Evolutionary conservation across 2,113 vertebrate species (phyloP).

Genomic region (Ammospiza nelsoni): DNA sequence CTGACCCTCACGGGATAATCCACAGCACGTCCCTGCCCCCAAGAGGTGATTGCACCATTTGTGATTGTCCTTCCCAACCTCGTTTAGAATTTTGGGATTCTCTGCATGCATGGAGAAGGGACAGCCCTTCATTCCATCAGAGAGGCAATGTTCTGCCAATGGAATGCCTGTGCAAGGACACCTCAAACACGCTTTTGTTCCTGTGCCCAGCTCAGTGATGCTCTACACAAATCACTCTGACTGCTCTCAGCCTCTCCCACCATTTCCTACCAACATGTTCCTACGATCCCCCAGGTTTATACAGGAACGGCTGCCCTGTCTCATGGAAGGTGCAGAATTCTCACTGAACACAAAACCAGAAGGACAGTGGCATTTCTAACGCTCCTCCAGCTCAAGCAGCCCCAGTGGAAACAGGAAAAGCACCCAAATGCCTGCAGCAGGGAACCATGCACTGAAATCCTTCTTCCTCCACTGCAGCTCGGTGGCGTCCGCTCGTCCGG

Average conservation of each 20-base stretch:
- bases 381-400: background rate
- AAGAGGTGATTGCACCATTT: background rate
- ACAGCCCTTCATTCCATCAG: background rate
- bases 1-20: accelerated
- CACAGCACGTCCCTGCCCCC: background rate
- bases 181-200: accelerated
- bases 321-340: background rate
- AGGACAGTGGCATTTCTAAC: background rate
- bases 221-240: background rate
- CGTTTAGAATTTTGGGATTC: background rate
- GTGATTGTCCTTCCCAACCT: background rate
- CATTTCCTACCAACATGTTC: background rate
- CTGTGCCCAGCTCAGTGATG: background rate
- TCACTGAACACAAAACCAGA: background rate
- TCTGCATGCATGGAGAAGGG: background rate
- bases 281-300: accelerated
- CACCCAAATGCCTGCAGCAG: background rate
- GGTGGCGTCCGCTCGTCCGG: background rate
- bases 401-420: background rate
- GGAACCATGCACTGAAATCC: conserved; percentile 9
- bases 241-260: background rate
- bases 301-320: background rate
- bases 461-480: conserved; percentile 35
- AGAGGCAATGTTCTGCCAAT: background rate
- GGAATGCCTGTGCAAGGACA: background rate